A percentile compares a stretch with the other conserved stretches of the same genome.
phyloP scores from a whole-genome alignment of 2,113 vertebrate species.

The Heterochromis multidens region DNA sequence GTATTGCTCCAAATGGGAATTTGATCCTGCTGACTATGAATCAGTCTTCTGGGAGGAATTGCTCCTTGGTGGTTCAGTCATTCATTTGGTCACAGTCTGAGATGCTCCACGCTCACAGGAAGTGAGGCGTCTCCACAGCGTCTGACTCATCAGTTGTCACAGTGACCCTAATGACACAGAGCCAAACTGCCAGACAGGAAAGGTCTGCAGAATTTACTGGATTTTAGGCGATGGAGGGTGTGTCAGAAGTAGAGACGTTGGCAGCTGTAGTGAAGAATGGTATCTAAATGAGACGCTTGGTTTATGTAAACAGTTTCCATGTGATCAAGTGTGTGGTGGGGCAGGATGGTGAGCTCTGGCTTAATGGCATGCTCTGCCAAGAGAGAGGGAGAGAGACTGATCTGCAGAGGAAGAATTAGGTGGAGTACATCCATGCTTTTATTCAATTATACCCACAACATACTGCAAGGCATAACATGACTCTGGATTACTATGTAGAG shows the following conservation, averaged over 20 bases:
- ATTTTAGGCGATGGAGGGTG: conserved; percentile 19
- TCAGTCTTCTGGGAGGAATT: conserved; percentile 51
- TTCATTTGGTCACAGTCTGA: conserved; percentile 9
- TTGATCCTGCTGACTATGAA: conserved; percentile 27
- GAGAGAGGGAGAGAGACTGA: neutral
- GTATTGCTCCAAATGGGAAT: neutral
- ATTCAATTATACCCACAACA: conserved; percentile 11
- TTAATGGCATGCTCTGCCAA: conserved; percentile 19
- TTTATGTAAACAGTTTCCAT: conserved; percentile 40
- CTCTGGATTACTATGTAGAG: neutral
- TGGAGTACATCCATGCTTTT: conserved; percentile 15
- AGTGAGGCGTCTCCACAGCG: conserved; percentile 65
- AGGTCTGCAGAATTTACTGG: conserved; percentile 44
- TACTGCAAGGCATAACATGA: neutral
- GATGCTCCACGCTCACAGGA: conserved; percentile 61
- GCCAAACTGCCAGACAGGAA: conserved; percentile 52
- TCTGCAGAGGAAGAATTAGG: conserved; percentile 29
- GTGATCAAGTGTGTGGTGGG: conserved; percentile 27
- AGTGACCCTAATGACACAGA: conserved; percentile 51
- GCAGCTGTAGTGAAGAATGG: neutral
- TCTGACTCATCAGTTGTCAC: conserved; percentile 72
- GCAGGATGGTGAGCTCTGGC: conserved; percentile 5
- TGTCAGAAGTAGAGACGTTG: conserved; percentile 29
- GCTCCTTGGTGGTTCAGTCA: conserved; percentile 25
- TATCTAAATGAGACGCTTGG: conserved; percentile 24